phyloP scores from a whole-genome alignment of 2,797 vertebrate species.

The Anableps anableps region DNA sequence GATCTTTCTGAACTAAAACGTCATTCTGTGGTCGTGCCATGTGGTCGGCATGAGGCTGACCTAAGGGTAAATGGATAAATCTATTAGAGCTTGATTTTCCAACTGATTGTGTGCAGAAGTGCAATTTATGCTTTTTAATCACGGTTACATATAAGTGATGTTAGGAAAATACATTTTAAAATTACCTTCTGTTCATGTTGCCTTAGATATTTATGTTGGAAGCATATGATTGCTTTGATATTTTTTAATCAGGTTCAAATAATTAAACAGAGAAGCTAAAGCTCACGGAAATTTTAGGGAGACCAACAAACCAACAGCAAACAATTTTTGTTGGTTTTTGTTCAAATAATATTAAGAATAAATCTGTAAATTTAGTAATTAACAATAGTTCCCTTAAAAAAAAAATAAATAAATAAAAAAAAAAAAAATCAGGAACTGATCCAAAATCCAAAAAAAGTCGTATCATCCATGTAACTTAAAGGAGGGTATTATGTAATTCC shows the following conservation, averaged over 20 bases:
- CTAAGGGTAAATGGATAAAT: neutral
- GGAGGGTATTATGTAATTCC: too few species aligned
- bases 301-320: too few species aligned
- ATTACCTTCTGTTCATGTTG: neutral
- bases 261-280: neutral
- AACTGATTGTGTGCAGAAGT: neutral
- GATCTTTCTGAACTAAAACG: slow-evolving; percentile 1
- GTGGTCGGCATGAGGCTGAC: neutral
- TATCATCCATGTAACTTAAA: neutral
- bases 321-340: neutral
- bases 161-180: neutral
- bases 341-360: neutral
- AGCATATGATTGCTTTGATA: neutral
- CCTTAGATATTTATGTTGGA: neutral
- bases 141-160: neutral
- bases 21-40: neutral
- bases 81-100: neutral
- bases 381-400: neutral
- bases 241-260: neutral
- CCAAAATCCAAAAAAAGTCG: neutral
- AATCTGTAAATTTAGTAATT: neutral
- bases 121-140: neutral
- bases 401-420: too few species aligned
- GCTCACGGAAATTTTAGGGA: neutral
- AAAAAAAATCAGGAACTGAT: neutral